Evolutionary conservation across 64 coral and sea anemone species (phyloP).

Genomic region (Porites australiensis): DNA sequence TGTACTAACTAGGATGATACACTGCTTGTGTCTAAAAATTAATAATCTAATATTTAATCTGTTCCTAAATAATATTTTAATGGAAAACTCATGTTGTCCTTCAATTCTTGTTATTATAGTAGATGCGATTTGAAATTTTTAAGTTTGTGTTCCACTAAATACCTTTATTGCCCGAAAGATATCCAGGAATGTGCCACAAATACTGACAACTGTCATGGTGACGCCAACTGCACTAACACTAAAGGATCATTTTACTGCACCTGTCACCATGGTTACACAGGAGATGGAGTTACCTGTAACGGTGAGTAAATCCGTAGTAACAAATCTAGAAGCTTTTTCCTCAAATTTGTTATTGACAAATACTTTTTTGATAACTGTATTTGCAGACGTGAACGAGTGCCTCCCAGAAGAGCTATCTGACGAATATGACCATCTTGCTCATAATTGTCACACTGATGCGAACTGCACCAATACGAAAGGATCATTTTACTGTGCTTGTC

Average conservation of each 20-base stretch:
- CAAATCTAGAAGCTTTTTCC: not conserved
- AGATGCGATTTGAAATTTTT: not conserved
- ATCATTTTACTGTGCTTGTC: slow-evolving; percentile 59
- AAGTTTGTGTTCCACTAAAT: not conserved
- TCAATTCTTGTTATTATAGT: not conserved
- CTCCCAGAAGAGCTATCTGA: not conserved
- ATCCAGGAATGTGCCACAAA: slow-evolving; percentile 55
- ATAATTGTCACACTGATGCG: slow-evolving; percentile 5
- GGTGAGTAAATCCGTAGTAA: not conserved
- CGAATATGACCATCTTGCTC: no score
- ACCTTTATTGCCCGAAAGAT: not conserved
- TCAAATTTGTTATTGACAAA: not conserved
- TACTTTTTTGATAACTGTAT: not conserved
- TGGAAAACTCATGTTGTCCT: not conserved
- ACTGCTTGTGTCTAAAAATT: not conserved
- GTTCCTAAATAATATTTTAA: no score
- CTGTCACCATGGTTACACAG: slow-evolving; percentile 71
- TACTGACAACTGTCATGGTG: slow-evolving; percentile 35
- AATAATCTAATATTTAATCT: no score
- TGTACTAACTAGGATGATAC: no score
- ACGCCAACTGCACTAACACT: slow-evolving; percentile 75
- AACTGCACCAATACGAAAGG: slow-evolving; percentile 71
- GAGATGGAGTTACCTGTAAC: slow-evolving; percentile 18
- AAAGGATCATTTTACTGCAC: slow-evolving; percentile 72
- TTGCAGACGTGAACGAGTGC: slow-evolving; percentile 59